Evolutionary conservation across 2,113 vertebrate genomes (phyloP).

Genomic region (Hassar affinis): DNA sequence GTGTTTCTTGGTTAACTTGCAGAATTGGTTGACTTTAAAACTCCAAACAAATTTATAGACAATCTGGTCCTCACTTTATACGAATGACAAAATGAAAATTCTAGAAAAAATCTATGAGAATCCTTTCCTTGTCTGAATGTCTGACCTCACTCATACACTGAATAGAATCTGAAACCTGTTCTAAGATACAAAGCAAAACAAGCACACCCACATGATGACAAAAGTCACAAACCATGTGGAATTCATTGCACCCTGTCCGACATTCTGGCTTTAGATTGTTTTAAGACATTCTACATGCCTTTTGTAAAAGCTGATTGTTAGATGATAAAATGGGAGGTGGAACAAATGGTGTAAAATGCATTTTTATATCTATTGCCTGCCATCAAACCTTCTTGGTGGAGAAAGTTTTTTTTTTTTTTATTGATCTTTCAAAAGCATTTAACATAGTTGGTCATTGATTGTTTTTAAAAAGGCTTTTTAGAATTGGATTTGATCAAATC

Average conservation of each 20-base stretch:
- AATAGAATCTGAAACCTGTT: background rate
- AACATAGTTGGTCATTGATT: too few relatives aligned
- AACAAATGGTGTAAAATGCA: background rate
- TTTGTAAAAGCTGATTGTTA: background rate
- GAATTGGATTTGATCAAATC: too few relatives aligned
- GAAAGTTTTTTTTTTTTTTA: too few relatives aligned
- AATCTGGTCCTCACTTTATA: background rate
- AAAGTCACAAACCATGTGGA: background rate
- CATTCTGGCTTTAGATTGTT: background rate
- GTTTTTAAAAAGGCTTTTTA: too few relatives aligned
- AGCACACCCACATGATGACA: background rate
- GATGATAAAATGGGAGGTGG: background rate
- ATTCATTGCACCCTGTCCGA: background rate
- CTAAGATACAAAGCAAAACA: background rate
- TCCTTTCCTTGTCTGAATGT: background rate
- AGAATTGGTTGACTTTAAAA: background rate
- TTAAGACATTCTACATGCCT: background rate
- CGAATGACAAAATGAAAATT: background rate
- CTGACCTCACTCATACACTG: too few relatives aligned
- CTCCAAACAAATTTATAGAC: background rate
- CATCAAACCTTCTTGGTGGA: background rate
- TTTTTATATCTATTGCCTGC: background rate
- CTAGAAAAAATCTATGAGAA: background rate
- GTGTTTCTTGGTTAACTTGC: background rate
- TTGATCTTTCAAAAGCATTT: too few relatives aligned